These are phyloP conservation scores for Empidonax alnorum DNA, from an alignment of 2,113 vertebrate species.

Conservation along the genomic window DNA sequence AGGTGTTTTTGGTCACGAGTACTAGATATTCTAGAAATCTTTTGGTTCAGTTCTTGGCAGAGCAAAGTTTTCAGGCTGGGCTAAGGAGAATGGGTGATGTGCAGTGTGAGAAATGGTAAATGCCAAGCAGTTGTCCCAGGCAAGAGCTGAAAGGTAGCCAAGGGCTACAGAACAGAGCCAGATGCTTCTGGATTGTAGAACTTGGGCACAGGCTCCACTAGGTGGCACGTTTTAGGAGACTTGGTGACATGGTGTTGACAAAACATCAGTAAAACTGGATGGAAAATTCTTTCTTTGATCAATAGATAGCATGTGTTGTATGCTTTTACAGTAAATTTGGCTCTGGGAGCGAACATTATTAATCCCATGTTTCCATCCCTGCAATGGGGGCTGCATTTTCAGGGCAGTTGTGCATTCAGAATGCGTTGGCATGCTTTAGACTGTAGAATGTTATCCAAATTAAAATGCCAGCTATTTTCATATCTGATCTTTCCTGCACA, in stretches of 20 bases:
- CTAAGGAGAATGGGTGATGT: not conserved
- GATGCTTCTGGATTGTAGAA: not conserved
- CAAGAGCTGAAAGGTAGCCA: not conserved
- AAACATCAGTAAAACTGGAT: not conserved
- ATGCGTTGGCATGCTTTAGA: not conserved
- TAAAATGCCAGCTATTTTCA: not conserved
- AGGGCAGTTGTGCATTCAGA: not conserved
- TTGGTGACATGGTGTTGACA: not conserved
- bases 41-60: not conserved
- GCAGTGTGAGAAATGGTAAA: not conserved
- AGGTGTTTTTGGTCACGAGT: not conserved
- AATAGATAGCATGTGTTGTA: not conserved
- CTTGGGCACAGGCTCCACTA: constrained; percentile 39
- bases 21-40: not conserved
- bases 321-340: constrained; percentile 13
- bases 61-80: not conserved
- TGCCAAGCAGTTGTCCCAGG: not conserved
- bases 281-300: not conserved
- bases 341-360: not conserved
- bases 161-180: not conserved
- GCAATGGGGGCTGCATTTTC: not conserved
- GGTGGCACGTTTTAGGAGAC: constrained; percentile 49
- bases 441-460: not conserved
- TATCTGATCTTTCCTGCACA: not conserved
- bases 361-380: not conserved